Base-by-base conservation (phyloP, 2,888 invertebrate species). In the Ichneumon xanthorius region DNA sequence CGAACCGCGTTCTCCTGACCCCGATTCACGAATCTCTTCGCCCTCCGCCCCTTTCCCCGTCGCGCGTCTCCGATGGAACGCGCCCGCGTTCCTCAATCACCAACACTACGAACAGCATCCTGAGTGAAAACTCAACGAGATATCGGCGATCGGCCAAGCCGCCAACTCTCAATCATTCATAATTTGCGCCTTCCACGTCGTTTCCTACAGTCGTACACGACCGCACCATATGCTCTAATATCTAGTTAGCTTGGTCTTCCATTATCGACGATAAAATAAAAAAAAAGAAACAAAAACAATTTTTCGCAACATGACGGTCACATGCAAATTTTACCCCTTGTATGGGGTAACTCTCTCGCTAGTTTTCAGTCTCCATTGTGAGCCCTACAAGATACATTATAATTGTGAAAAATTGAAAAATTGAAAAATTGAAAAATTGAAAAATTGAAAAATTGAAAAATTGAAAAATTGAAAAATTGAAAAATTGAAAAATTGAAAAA, bases 1-100 rank as follows among this genome's bases (percentile, higher is more conserved):
- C 84, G 82, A 76, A 84, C 75, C 79, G 80, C 85, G 89, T 84
- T 88, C 89, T 87, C 86, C 88, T 89, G 86, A 89, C 89, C 89
- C 75, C 84, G 50, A 88, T 89, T 86, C 85, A 82, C 87, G 85
- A 88, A 88, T 87, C 80, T 87, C 61, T 77, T 73, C 48, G 76
- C 75, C 67, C 53, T 70, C 72, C n/a, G 72, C 68, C 71, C 76
- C 78, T 40, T n/a, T 63, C 78, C 65, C 68, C 78, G 77, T 73
- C 68, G 50, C 80, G 50, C 53, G n/a, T 67, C 33, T 53, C 37
- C 50, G 45, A 55, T 75, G 58, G 67, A 73, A 40, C 26, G 45
- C 65, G 30, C 71, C 45, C 80, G 70, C 72, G 81, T 73, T 73
- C 84, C 81, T 84, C 67, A 77, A 84, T 73, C 80, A 76, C 55